Evolutionary conservation across 1,140 invertebrate species (phyloP).

Genomic region (Lepidostoma basale): DNA sequence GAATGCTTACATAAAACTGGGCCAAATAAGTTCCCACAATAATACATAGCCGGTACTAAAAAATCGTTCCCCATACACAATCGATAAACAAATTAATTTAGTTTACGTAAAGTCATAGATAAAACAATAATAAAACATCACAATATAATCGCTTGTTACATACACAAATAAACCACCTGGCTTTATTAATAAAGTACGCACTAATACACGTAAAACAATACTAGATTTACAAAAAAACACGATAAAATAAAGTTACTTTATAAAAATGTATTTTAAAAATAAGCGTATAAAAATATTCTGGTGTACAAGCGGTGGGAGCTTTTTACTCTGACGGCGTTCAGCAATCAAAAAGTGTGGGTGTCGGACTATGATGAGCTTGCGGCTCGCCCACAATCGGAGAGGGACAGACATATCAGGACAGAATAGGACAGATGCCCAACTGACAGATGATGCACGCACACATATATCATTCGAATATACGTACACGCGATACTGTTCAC

Average conservation of each 20-base stretch:
- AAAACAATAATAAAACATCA: conserved; percentile 25
- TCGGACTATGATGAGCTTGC: not conserved
- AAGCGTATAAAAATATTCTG: too few species aligned
- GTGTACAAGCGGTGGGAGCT: too few species aligned
- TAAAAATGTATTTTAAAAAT: not conserved
- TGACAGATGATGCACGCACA: conserved; percentile 14
- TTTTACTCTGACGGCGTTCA: not conserved
- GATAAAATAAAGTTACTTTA: not conserved
- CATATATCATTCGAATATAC: not conserved
- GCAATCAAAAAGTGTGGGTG: not conserved
- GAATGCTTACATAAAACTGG: too few species aligned
- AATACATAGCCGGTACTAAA: too few species aligned
- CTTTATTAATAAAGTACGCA: conserved; percentile 28
- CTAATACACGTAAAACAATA: conserved; percentile 12
- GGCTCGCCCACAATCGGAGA: conserved; percentile 32
- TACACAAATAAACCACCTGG: conserved; percentile 16
- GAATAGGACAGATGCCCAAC: not conserved
- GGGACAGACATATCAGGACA: conserved; percentile 1
- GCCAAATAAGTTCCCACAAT: too few species aligned
- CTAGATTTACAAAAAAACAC: not conserved
- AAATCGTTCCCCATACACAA: too few species aligned
- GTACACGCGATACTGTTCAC: not conserved
- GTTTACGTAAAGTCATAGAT: not conserved
- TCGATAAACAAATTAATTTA: conserved; percentile 6
- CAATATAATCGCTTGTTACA: not conserved